phyloP scores from a whole-genome alignment of 2,888 invertebrate genomes.

The Agrochola macilenta region DNA sequence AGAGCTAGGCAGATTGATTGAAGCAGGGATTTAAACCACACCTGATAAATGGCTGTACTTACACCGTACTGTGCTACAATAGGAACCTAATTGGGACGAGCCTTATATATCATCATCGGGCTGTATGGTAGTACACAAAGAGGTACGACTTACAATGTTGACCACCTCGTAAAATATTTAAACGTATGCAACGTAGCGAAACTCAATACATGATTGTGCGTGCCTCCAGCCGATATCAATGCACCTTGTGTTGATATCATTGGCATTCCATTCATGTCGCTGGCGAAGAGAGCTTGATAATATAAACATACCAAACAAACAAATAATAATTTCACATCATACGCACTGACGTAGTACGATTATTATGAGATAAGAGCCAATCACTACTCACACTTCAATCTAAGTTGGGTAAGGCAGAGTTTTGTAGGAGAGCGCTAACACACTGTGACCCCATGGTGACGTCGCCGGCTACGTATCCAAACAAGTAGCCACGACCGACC shows the following conservation, averaged over 20 bases:
- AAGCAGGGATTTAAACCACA: background rate
- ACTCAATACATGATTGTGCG: slow-evolving; percentile 53
- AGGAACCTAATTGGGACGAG: slow-evolving; percentile 29
- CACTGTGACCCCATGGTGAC: too few species aligned
- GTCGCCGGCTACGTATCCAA: too few species aligned
- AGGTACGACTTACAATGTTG: slow-evolving; percentile 37
- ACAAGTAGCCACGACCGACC: too few species aligned
- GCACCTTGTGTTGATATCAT: slow-evolving; percentile 54
- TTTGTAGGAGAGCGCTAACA: background rate
- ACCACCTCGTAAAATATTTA: slow-evolving; percentile 48
- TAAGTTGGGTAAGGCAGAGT: background rate
- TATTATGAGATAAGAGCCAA: background rate
- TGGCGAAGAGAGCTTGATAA: slow-evolving; percentile 35
- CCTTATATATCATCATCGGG: slow-evolving; percentile 14
- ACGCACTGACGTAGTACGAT: background rate
- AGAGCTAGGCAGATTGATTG: too few species aligned
- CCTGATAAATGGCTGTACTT: slow-evolving; percentile 31
- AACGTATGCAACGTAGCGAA: slow-evolving; percentile 51
- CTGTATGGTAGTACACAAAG: slow-evolving; percentile 36
- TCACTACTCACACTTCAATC: background rate
- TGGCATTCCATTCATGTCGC: slow-evolving; percentile 49
- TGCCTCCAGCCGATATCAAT: slow-evolving; percentile 53
- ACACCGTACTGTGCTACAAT: slow-evolving; percentile 31
- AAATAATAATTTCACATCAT: slow-evolving; percentile 44
- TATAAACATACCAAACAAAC: slow-evolving; percentile 49